These are phyloP conservation scores for Melanchra persicariae DNA, from an alignment of 2,888 invertebrate species.

Conservation along the genomic window DNA sequence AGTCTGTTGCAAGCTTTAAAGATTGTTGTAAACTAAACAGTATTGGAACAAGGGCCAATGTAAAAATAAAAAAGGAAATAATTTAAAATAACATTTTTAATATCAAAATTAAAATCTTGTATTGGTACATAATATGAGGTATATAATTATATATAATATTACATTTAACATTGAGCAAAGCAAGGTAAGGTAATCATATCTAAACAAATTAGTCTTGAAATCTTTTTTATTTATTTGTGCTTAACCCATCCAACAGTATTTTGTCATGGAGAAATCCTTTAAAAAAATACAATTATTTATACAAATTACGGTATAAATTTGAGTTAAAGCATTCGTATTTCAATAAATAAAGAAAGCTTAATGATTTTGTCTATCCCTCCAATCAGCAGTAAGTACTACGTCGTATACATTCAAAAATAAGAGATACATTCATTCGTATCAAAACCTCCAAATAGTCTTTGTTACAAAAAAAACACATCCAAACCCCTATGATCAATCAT, in stretches of 20 bases:
- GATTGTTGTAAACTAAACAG: neutral
- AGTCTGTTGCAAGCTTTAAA: too few relatives aligned
- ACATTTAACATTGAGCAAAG: conserved; percentile 45
- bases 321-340: neutral
- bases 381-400: too few relatives aligned
- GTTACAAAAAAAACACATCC: too few relatives aligned
- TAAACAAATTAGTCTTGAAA: conserved; percentile 12
- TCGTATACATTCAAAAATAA: neutral
- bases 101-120: conserved; percentile 57
- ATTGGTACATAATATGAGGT: conserved; percentile 41
- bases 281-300: neutral
- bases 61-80: neutral
- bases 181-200: neutral
- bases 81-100: conserved; percentile 48
- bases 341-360: neutral
- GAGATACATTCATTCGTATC: neutral
- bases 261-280: too few relatives aligned
- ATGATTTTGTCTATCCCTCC: neutral
- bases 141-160: conserved; percentile 28
- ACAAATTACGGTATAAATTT: neutral
- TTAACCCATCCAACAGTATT: neutral
- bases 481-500: neutral
- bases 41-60: too few relatives aligned
- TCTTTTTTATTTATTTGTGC: neutral
- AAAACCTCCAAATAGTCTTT: neutral